phyloP scores from a whole-genome alignment of 2,113 vertebrate species.

The Sclerurus mexicanus region DNA sequence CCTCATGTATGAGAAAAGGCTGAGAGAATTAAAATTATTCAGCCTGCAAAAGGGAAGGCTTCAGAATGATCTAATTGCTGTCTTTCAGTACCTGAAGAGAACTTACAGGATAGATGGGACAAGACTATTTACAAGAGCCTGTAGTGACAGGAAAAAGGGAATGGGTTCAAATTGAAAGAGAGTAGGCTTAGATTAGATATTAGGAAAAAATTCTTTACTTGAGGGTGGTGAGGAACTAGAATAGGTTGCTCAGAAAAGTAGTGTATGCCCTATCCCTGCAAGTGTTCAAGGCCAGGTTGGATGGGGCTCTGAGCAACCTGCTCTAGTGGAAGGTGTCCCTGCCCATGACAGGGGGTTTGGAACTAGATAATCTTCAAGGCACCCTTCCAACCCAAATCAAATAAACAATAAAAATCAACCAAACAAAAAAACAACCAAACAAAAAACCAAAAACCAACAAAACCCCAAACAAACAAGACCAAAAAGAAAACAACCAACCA shows the following conservation, averaged over 20 bases:
- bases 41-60: not conserved
- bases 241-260: not conserved
- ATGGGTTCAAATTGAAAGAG: fast-evolving
- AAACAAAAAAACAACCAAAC: not conserved
- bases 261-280: not conserved
- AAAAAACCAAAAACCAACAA: not conserved
- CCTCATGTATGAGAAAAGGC: not conserved
- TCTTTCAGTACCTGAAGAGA: not conserved
- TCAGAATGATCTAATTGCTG: not conserved
- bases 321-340: not conserved
- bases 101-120: not conserved
- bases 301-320: not conserved
- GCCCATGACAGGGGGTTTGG: not conserved
- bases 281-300: not conserved
- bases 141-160: not conserved
- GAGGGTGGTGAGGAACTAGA: not conserved
- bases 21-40: not conserved
- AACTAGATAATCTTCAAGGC: not conserved
- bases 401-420: not conserved
- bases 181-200: not conserved
- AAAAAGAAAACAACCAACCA: not conserved
- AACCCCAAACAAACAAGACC: not conserved
- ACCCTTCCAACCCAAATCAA: not conserved
- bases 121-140: not conserved
- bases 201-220: not conserved